Base-by-base conservation (phyloP, 2,888 invertebrate species). In the Yponomeuta sedellus region DNA sequence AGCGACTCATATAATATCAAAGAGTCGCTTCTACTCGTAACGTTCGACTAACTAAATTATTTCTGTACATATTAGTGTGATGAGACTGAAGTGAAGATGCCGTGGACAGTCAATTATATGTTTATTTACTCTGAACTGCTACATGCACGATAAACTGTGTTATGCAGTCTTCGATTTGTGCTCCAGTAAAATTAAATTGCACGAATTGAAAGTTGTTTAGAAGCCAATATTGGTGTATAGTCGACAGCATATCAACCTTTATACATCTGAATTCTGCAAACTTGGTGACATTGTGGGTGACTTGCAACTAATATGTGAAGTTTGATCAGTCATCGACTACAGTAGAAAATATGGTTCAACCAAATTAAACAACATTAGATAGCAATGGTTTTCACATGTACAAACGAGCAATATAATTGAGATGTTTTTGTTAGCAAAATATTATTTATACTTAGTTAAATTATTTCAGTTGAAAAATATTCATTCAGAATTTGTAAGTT, bases 1-100 rank as follows among this genome's bases (percentile, higher is more conserved):
- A 66, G 81, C 82, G 68, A 86, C 89, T n/a, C 89, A 89, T 73
- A 76, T 89, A 68, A 89, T 89, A 72, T 85, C 92, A 72, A 93
- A 93, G 80, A 93, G 93, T 82, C 94, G 94, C 77, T 94, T 94
- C 81, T 94, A 94, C 80, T 94, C 94, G 85, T 94, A 93, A 91
- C 88, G 78, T 72, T 76, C 74, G 73, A 75, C 71, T 85, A 85
- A 85, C 77, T 72, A 79, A 88, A 89, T 64, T 89, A 52, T 52
- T 52, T 52, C 87, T 90, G 91, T 91, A 91, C 80, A 90, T 90
- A 90, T 80, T 89, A 88, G 88, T 88, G 89, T 89, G 83, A 89
- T 89, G 87, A 88, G 89, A 91, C 90, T 91, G 90, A 91, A 85
- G 86, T 88, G 85, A 80, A 75, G 81, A 80, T 79, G 83, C 77